A percentile compares a stretch with the other conserved stretches of the same genome.
Evolutionary conservation across 2,113 vertebrate species (phyloP).

Genomic region (Dryoscopus gambensis): DNA sequence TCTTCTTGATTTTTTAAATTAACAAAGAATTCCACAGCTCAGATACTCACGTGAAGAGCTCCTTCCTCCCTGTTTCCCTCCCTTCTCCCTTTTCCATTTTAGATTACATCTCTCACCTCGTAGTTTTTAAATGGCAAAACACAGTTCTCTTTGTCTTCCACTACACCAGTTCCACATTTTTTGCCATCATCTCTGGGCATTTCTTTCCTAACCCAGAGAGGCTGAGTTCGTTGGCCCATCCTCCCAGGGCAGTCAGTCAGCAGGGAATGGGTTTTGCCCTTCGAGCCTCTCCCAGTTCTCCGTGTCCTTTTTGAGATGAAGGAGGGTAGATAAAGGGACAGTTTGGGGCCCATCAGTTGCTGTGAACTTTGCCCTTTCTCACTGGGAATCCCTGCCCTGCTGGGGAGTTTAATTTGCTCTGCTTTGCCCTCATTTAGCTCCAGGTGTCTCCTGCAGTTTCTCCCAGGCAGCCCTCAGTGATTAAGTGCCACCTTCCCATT

Average conservation of each 20-base stretch:
- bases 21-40: background rate
- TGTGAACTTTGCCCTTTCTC: background rate
- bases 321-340: background rate
- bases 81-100: background rate
- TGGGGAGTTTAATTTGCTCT: background rate
- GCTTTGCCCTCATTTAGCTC: background rate
- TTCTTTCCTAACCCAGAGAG: background rate
- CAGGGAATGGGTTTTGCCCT: background rate
- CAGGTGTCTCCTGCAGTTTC: background rate
- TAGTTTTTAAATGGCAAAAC: background rate
- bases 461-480: background rate
- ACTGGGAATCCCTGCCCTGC: background rate
- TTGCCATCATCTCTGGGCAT: background rate
- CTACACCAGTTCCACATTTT: rapidly evolving
- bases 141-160: background rate
- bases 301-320: background rate
- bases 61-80: background rate
- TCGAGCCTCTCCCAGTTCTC: background rate
- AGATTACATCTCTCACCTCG: background rate
- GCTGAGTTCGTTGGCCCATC: background rate
- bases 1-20: background rate
- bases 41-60: background rate
- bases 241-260: background rate
- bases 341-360: background rate
- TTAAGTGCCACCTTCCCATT: background rate